Conservation (phyloP, 2,797 vertebrate species). For the Poecilia velifera region DNA sequence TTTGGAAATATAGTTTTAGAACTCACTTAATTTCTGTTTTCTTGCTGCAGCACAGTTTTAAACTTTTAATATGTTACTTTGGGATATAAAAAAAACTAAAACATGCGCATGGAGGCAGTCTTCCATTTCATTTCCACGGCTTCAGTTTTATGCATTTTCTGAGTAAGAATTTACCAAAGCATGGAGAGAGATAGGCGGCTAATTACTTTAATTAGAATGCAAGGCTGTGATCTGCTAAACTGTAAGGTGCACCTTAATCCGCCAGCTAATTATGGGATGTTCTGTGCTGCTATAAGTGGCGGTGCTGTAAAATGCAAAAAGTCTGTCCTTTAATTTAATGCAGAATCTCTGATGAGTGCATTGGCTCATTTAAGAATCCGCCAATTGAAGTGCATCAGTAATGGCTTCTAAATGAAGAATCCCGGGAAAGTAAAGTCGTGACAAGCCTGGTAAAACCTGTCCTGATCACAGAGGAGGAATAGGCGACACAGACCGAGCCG, state of each 20-base stretch:
- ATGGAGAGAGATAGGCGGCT: conserved; percentile 55
- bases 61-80: neutral
- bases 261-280: conserved; percentile 70
- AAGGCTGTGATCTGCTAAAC: conserved; percentile 74
- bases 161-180: conserved; percentile 55
- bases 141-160: conserved; percentile 46
- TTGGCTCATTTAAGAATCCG: conserved; percentile 2
- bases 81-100: neutral
- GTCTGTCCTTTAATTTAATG: conserved; percentile 49
- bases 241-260: conserved; percentile 76
- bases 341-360: conserved; percentile 29
- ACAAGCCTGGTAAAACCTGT: conserved; percentile 18
- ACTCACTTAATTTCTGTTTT: neutral
- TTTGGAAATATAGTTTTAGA: neutral
- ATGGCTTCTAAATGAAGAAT: conserved; percentile 22
- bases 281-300: conserved; percentile 21
- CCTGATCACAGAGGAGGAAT: neutral
- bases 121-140: conserved; percentile 49
- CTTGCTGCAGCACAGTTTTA: neutral
- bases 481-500: conserved; percentile 9
- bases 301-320: conserved; percentile 36
- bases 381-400: conserved; percentile 18
- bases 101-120: neutral
- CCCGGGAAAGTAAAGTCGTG: conserved; percentile 6
- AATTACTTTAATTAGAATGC: conserved; percentile 80